Evolutionary conservation across 2,797 vertebrate species (phyloP), one percentile per base, ranked within the genome.

Genomic region (Gallirallus australis): DNA sequence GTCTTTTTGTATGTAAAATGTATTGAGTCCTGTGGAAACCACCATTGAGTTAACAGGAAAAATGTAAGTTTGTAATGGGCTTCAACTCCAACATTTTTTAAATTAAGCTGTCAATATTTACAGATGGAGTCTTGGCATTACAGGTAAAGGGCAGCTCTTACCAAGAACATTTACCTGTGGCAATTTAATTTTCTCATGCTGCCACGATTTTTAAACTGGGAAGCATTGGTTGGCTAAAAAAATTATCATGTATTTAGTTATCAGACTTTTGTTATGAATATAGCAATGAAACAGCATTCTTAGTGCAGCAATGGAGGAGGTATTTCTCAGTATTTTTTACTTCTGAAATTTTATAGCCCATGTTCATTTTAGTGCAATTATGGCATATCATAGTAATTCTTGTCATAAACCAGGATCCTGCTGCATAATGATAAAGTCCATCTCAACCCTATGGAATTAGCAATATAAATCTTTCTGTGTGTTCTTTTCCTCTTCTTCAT

Each of bases 131-230:
- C 23, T 65, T 78, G 23, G 7, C 23, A 72, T 71, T 88, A 59
- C 9, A 94, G 23, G 59, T 79, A 86, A 82, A 92, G 42, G 16
- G 59, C 15, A 89, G 12, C 6, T 94, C 15, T 90, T 89, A 50
- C 50, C 3, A 5, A 63, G 47, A 68, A 78, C 6, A 48, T 65
- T 93, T 88, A 42, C 47, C 47, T 39, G 14, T 50, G 13, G 30
- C 30, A 86, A 78, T 84, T 82, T 81, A 11, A 57, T 92, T 86
- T 86, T 76, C 73, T 92, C 59, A 66, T 86, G 37, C 59, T 86
- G 30, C 65, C 30, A 37, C 37, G 33, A 69, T 88, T 90, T 86
- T 70, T 72, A 66, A 90, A 82, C n/a, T 54, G 11, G 50, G 90
- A 86, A 78, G 3, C 31, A 35, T 76, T 76, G 76, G n/a, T 20